A percentile compares a stretch with the other conserved stretches of the same genome.
phyloP scores from a whole-genome alignment of 2,113 vertebrate species.

The Tichodroma muraria region DNA sequence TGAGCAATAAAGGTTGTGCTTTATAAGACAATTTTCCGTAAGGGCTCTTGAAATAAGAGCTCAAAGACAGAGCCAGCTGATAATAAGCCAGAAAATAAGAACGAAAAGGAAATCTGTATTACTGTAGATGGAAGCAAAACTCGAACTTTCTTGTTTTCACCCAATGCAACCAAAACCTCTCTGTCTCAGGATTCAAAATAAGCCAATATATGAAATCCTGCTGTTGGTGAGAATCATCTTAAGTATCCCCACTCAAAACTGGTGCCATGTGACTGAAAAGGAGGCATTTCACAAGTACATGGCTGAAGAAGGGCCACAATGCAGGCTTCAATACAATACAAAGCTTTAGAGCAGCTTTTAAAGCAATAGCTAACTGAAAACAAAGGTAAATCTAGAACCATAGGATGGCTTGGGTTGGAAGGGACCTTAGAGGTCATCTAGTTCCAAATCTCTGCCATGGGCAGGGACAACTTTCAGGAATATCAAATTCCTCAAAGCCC shows the following conservation, averaged over 20 bases:
- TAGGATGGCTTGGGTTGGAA: not conserved
- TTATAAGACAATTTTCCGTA: not conserved
- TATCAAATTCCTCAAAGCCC: not conserved
- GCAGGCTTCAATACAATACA: not conserved
- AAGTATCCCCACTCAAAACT: not conserved
- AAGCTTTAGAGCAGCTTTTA: not conserved
- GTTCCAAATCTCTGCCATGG: not conserved
- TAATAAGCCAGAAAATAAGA: not conserved
- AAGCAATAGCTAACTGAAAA: not conserved
- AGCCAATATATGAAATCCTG: not conserved
- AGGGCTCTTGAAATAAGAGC: not conserved
- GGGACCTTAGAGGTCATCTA: not conserved
- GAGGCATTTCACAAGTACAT: not conserved
- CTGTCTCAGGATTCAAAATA: not conserved
- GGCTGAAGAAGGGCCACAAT: not conserved
- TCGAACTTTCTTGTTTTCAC: not conserved
- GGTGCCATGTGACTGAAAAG: not conserved
- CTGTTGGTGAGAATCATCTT: not conserved
- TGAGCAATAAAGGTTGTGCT: not conserved
- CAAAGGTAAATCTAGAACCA: not conserved
- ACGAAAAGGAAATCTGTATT: not conserved
- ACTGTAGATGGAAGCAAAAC: not conserved
- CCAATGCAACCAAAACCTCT: not conserved
- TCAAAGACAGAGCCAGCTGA: not conserved
- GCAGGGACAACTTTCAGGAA: not conserved